A percentile compares a stretch with the other conserved stretches of the same genome.
These are phyloP conservation scores for Caenorhabditis elegans DNA, from an alignment of 1,140 invertebrate genomes.

Conservation along the genomic window DNA sequence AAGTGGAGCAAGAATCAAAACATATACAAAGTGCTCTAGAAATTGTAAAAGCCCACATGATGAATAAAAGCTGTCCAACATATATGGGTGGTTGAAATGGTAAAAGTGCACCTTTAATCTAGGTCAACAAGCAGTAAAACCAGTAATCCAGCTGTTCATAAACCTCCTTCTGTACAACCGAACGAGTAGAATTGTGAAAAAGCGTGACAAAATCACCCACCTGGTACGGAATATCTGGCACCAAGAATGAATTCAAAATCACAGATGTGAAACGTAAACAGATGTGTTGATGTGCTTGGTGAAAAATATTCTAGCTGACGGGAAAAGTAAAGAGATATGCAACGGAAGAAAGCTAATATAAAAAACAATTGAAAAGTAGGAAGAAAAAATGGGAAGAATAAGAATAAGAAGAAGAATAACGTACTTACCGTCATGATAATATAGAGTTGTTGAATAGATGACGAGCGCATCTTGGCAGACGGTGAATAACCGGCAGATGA, in stretches of 20 bases:
- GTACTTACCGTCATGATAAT: slow-evolving; percentile 23
- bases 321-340: neutral
- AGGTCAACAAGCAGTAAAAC: neutral
- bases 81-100: neutral
- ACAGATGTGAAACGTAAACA: neutral
- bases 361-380: neutral
- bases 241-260: neutral
- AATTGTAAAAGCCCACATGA: too few relatives aligned
- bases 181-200: neutral
- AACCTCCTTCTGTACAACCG: too few relatives aligned
- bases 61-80: too few relatives aligned
- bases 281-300: neutral
- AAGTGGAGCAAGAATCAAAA: neutral
- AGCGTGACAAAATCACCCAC: neutral
- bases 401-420: too few relatives aligned
- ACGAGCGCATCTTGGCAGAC: slow-evolving; percentile 10
- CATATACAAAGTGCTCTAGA: neutral
- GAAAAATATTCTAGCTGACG: neutral
- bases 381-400: too few relatives aligned
- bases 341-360: neutral
- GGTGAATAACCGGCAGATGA: slow-evolving; percentile 14
- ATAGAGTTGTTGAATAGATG: slow-evolving; percentile 27
- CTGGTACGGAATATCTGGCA: neutral
- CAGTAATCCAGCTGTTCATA: neutral
- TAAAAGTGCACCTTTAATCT: neutral